A percentile compares a stretch with the other conserved stretches of the same genome.
phyloP scores from a whole-genome alignment of 2,888 invertebrate species.

The Helicoverpa assulta region DNA sequence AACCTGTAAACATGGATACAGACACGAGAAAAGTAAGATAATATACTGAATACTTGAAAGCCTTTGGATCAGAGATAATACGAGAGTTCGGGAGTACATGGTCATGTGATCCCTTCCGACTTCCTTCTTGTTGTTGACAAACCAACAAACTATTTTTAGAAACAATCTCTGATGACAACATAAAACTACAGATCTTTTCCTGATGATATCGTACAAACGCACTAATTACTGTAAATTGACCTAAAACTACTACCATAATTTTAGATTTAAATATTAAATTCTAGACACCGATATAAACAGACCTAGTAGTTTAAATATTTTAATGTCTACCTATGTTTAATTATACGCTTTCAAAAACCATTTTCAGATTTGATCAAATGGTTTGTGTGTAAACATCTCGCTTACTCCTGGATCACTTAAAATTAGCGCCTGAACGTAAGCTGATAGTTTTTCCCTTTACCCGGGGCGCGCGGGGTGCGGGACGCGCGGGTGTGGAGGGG shows the following conservation, averaged over 20 bases:
- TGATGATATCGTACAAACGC: no score
- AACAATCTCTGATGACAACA: no score
- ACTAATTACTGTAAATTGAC: no score
- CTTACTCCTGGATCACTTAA: constrained; percentile 49
- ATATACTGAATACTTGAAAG: neutral
- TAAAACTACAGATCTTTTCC: no score
- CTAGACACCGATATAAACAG: no score
- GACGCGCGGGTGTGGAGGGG: constrained; percentile 16
- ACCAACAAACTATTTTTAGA: neutral
- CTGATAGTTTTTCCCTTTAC: constrained; percentile 56
- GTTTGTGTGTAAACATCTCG: constrained; percentile 29
- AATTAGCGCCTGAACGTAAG: constrained; percentile 49
- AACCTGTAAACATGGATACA: no score
- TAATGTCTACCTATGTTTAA: no score
- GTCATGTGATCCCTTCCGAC: constrained; percentile 29
- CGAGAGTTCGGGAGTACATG: constrained; percentile 5
- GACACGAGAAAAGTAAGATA: no score
- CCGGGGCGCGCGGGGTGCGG: constrained; percentile 18
- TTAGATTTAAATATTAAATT: no score
- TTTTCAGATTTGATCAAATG: constrained; percentile 10
- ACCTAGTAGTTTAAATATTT: no score
- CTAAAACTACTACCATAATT: no score
- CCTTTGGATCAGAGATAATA: neutral
- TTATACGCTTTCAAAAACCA: neutral
- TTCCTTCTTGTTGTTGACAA: constrained; percentile 37